Base-by-base conservation (phyloP, 2,888 invertebrate genomes). In the Eupeodes latifasciatus region DNA sequence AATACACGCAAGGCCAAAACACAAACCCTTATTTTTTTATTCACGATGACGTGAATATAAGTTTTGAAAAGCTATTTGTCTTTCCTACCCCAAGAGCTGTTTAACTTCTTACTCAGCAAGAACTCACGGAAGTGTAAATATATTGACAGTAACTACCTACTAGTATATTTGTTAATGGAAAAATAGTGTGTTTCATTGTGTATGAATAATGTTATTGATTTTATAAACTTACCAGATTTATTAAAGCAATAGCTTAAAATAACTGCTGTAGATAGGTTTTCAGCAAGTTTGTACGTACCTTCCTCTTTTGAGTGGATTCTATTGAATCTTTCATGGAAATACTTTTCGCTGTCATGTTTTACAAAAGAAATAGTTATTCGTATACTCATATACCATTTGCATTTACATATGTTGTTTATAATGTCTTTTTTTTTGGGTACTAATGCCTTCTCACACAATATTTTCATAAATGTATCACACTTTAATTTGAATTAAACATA, bases 191-290 rank as follows among this genome's bases (percentile, higher is more conserved):
- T 12, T 40, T 44, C 11, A 16, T 19, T 62, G 19, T 62, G 44
- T 16, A 44, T 27, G 27, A 27, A 27, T 3, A 27, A 27, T 27
- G 27, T 62, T 62, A 62, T 62, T 44, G 62, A 62, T 62, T 62
- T 62, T 44, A 62, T 44, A 12, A 40, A 62, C 62, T 62, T 62
- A 62, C 62, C 62, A 19, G 16, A 62, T 16, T 44, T 40, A 62
- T 4, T 10, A 44, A 19, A 19, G 6, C 0, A 44, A 64, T 64
- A 64, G 5, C 44, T 44, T 16, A 11, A 44, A 16, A 16, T 40
- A 40, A 10, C 5, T 14, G 11, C 16, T 10, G 44, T 40, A 57
- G 27, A 27, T 10, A 3, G 10, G 6, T 27, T 57, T 57, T 27
- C 27, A 12, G 27, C 57, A 12, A 12, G 12, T 27, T 27, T n/a